These are phyloP conservation scores for Jaculus jaculus DNA, from an alignment of 2,113 vertebrate species.

Conservation along the genomic window DNA sequence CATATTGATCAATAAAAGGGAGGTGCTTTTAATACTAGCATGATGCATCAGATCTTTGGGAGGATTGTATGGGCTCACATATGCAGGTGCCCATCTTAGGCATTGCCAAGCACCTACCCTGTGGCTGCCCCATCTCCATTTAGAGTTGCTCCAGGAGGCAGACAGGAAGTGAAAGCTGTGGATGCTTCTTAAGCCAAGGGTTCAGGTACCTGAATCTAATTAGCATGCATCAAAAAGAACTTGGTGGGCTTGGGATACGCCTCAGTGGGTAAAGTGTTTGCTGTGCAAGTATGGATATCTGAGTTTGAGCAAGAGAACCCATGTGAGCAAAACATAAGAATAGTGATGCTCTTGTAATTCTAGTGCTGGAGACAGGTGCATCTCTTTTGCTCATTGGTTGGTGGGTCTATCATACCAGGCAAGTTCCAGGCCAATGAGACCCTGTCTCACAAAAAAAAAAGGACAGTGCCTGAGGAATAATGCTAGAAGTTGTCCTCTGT, in stretches of 20 bases:
- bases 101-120: fast-evolving
- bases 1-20: not conserved
- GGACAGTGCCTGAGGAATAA: too few species aligned
- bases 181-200: not conserved
- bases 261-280: too few species aligned
- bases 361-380: too few species aligned
- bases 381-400: too few species aligned
- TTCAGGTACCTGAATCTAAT: not conserved
- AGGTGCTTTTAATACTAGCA: not conserved
- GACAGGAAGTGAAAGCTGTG: fast-evolving
- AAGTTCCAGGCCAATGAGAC: too few species aligned
- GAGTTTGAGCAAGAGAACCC: too few species aligned
- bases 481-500: too few species aligned
- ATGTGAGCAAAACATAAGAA: too few species aligned
- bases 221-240: not conserved
- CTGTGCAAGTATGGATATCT: too few species aligned
- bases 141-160: not conserved
- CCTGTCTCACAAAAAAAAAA: too few species aligned
- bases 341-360: too few species aligned
- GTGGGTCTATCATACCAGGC: too few species aligned
- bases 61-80: fast-evolving
- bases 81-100: fast-evolving
- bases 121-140: not conserved
- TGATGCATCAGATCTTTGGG: fast-evolving
- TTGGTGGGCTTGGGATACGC: not conserved